Evolutionary conservation across 2,113 vertebrate species (phyloP), one percentile per base, ranked within the genome.

Genomic region (Pangasianodon gigas): DNA sequence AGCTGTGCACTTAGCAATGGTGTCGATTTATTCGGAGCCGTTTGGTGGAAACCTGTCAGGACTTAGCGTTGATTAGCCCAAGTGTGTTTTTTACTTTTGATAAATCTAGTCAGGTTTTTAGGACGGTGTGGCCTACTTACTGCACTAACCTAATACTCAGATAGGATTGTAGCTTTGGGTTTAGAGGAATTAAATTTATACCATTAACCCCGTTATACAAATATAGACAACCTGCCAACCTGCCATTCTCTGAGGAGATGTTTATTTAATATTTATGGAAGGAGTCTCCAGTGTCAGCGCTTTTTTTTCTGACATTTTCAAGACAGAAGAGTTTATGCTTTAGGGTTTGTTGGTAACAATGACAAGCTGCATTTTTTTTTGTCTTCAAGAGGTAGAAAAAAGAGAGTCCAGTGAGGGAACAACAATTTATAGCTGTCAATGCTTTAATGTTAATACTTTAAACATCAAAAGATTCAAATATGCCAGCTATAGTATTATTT

Each of bases 1-100:
- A 83, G 46, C 74, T 60, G 87, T 67, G 84, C 86, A 87, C 75
- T 87, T 69, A 88, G 69, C 87, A 90, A 82, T 87, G 83, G 82
- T 86, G 32, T 71, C 65, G 67, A 87, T 84, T 86, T 87, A 87
- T 87, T 85, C 58, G 32, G 29, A 56, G 87, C 37, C n/a, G 52
- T 62, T 41, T 90, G 52, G 29, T 67, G 56, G 46, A 90, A 89
- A 86, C 48, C 58, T 54, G 84, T 26, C 46, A 56, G 74, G 75
- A 81, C 67, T 89, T 67, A 69, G 44, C 41, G 56, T n/a, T 90
- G 84, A 90, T 90, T 86, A 90, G 74, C 18, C 84, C 24, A 56
- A 37, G 80, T 69, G 71, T 46, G 62, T 71, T 32, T 81, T 52
- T 67, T 62, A 41, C 75, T 52, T 81, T 51, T 82, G 62, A 54